Percentiles rank a stretch among this genome's conserved stretches.
Conservation (phyloP, 2,797 vertebrate species). For the Dromococcyx pavoninus region DNA sequence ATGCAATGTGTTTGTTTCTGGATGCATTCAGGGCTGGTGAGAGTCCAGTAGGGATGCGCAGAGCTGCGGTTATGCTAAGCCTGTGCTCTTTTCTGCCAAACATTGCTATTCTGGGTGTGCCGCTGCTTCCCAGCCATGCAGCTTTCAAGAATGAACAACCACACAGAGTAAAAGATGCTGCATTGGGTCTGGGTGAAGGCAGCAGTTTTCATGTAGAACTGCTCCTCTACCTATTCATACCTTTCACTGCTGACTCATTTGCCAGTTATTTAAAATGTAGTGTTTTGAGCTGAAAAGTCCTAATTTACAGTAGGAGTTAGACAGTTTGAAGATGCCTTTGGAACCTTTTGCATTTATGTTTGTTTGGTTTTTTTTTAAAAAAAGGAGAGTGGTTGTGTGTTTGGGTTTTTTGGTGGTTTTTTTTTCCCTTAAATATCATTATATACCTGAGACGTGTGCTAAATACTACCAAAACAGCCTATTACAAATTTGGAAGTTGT, state of each 20-base stretch:
- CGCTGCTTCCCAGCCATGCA: not conserved
- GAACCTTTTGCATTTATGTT: not conserved
- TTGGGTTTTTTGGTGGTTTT: not conserved
- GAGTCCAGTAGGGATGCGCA: not conserved
- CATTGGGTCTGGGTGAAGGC: not conserved
- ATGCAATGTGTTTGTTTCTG: not conserved
- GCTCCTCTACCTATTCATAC: not conserved
- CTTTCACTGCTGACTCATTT: not conserved
- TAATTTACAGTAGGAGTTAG: not conserved
- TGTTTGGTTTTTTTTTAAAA: too few species aligned
- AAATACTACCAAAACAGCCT: too few species aligned
- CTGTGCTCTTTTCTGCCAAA: not conserved
- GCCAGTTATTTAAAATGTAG: not conserved
- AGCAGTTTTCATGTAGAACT: accelerated
- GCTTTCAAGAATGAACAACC: not conserved
- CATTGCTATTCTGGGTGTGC: accelerated
- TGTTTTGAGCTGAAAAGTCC: not conserved
- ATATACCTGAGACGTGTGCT: not conserved
- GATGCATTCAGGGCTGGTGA: not conserved
- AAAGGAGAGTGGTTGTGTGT: too few species aligned
- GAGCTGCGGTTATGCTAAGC: accelerated
- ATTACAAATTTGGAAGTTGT: too few species aligned
- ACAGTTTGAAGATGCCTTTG: not conserved
- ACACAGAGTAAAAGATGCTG: not conserved
- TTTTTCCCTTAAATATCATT: not conserved